These are phyloP conservation scores for Kryphioiulus occultus DNA, from an alignment of 2,888 invertebrate species.

Conservation along the genomic window DNA sequence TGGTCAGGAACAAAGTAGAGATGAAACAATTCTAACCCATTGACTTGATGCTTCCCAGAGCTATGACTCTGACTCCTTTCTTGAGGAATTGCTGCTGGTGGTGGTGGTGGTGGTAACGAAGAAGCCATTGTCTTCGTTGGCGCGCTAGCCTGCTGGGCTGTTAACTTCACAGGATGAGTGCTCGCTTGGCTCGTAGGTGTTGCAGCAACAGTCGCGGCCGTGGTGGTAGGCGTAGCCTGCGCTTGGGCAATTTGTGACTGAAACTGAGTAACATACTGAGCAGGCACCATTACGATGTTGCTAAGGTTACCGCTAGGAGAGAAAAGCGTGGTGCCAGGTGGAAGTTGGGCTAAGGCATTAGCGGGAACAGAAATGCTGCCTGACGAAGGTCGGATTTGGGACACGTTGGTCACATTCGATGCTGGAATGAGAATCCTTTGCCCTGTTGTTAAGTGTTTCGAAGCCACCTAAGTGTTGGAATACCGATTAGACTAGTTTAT, in stretches of 20 bases:
- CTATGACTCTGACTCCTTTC: not conserved
- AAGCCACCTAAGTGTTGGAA: constrained; percentile 54
- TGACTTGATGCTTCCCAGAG: constrained; percentile 38
- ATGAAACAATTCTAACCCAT: constrained; percentile 29
- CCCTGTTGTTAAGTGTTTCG: constrained; percentile 52
- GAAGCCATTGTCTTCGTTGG: constrained; percentile 30
- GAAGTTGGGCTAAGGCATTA: constrained; percentile 59
- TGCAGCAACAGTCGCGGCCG: constrained; percentile 11
- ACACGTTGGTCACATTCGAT: constrained; percentile 56
- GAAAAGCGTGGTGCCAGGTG: constrained; percentile 61
- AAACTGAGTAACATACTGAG: constrained; percentile 67
- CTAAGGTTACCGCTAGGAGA: constrained; percentile 63
- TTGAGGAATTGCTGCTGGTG: not conserved
- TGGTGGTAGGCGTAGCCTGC: constrained; percentile 33
- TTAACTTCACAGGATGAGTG: not conserved
- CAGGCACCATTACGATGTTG: constrained; percentile 69
- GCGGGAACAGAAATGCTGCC: constrained; percentile 60
- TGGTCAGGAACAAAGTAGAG: not conserved
- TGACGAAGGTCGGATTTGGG: constrained; percentile 60
- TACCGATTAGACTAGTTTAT: not conserved
- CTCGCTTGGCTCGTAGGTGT: not conserved
- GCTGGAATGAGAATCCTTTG: constrained; percentile 55
- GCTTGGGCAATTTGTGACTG: constrained; percentile 43
- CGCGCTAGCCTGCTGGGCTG: constrained; percentile 10
- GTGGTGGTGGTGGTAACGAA: not conserved